Base-by-base conservation (phyloP, 2,113 vertebrate species). In the Henicopernis longicauda region DNA sequence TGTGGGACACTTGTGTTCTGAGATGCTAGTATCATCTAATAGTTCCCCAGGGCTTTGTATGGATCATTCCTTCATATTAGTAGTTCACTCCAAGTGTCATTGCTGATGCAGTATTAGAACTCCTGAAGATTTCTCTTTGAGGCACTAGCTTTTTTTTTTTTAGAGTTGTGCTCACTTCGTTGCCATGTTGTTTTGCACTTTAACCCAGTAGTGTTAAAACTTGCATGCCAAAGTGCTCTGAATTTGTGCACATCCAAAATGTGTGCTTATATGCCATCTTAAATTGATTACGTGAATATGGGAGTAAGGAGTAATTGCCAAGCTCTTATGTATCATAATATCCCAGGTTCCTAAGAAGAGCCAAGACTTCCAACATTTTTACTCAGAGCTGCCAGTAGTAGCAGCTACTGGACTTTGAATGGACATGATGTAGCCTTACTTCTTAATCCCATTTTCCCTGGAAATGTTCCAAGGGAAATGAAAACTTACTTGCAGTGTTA, bases 371-470 rank as follows among this genome's bases (percentile, higher is more conserved):
- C 10, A 25, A 57, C 12, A 5, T 18, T 66, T 69, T 78, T 58
- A 31, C 63, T 86, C 11, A 9, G 57, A 62, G 38, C 49, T 95
- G 77, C 65, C 72, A 79, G 69, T 40, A 95, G 61, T 76, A 79
- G 44, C 91, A 89, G 61, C 54, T 87, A 77, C 17, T 54, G 18
- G 66, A 85, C 78, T 81, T 93, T 71, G 61, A 88, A 66, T 91
- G 81, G 62, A 45, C 14, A 11, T 38, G 62, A 91, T 94, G 81
- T 50, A 79, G 58, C 32, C 23, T 74, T 82, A 32, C 62, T 79
- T 49, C 62, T 80, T 95, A 95, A 93, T 95, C 89, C 89, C 26
- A 4, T 85, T 93, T 93, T 94, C 42, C n/a, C 49, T 97, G 91
- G 95, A 82, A 73, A 9, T 19, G 10, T 82, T 95, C 86, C 87